Evolutionary conservation across 2,797 vertebrate genomes (phyloP), one percentile per base, ranked within the genome.

Genomic region (Anabacerthia variegaticeps): DNA sequence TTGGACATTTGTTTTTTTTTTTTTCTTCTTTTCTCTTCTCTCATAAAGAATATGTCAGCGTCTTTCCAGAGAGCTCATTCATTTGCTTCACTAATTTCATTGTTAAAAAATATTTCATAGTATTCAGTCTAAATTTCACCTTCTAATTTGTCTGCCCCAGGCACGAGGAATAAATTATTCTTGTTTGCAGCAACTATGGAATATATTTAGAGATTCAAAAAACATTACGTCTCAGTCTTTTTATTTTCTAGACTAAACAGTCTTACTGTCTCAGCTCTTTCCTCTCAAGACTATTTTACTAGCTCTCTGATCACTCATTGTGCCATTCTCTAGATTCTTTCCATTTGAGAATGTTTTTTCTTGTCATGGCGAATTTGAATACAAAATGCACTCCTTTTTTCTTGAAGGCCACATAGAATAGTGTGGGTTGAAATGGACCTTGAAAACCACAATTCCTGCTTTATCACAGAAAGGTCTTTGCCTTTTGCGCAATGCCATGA

Each of bases 11-110:
- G 5, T 66, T 71, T 67, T 26, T 59, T 67, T 26, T 59, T 80
- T 83, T 74, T 86, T 7, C 14, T 37, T 37, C 36, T 37, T 37
- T 39, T 39, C 9, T 59, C 2, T 8, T 36, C 3, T 69, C 3
- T 66, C 2, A 2, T 2, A 39, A 6, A 43, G 7, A 0, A 55
- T 5, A 51, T 16, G 6, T 5, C 20, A 62, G 2, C 6, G 30
- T 48, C 32, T 78, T 34, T 15, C 9, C 28, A 61, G 18, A 46
- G 4, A 79, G 12, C 5, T 61, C 15, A 54, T 37, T 54, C 6
- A 17, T 84, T 65, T 71, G 2, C 18, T 77, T 92, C 71, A n/a
- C 5, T 66, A 15, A 14, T 52, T 27, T 54, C 3, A 21, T 3
- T 1, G 3, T 63, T 89, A 67, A 15, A 68, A 92, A 48, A 28